Base-by-base conservation (phyloP, 2,888 invertebrate genomes). In the Cantharis rufa region DNA sequence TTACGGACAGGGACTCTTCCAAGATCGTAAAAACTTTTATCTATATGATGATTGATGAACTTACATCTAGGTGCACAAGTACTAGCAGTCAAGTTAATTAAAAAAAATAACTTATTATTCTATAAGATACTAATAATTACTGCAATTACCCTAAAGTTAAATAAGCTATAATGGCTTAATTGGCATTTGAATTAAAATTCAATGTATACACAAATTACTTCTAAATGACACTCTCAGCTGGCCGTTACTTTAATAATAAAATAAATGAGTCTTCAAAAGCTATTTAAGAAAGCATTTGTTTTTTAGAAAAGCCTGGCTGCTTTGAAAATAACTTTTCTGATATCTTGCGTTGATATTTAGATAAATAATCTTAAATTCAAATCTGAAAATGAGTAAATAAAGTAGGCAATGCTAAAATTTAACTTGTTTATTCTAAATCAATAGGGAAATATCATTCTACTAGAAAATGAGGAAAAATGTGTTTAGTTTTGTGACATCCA, bases 401-500 rank as follows among this genome's bases (percentile, higher is more conserved):
- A 18, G 69, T 71, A 71, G n/a, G 24, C 66, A 70, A 69, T 66
- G 70, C 28, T 18, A 69, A 69, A 72, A 11, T 72, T 69, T 27
- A 64, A 32, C 73, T 24, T 61, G 62, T 71, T 74, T 62, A 73
- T 71, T 74, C 27, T 24, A 32, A 77, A 74, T 77, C 77, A 74
- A 77, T 77, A 77, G 64, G 28, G 64, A 77, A 71, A 69, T 69
- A 77, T 72, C 72, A 70, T 27, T 73, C 21, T 18, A 69, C 28
- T 70, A 62, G 68, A 71, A 77, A 75, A 75, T 66, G 48, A 70
- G 28, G 48, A 78, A 78, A 75, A 78, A 75, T 72, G 70, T 69
- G 21, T 72, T 75, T 73, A 74, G 69, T 70, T 78, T 75, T 75
- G 73, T 78, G 78, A 75, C 75, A 78, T 75, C 78, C 69, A 62